Conservation (phyloP, 2,113 vertebrate species). For the Scortum barcoo region DNA sequence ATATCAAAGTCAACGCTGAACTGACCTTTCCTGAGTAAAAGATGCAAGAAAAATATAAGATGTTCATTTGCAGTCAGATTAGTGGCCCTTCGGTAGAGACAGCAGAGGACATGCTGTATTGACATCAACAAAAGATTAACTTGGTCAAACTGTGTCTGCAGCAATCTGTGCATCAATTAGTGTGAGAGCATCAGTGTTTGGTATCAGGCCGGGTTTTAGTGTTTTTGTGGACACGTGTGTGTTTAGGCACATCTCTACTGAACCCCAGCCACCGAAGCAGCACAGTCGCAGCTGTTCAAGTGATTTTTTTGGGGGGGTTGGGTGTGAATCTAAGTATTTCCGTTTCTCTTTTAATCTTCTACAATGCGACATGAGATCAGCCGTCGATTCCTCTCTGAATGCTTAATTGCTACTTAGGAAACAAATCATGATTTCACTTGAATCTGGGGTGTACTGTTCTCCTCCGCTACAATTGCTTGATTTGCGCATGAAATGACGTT, state of each 20-base stretch:
- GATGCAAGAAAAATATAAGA: neutral
- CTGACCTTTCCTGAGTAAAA: neutral
- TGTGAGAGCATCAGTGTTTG: conserved; percentile 24
- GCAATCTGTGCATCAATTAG: conserved; percentile 38
- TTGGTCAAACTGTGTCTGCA: neutral
- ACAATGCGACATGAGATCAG: conserved; percentile 20
- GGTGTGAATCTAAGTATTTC: neutral
- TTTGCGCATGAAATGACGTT: conserved; percentile 12
- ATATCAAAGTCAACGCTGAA: neutral
- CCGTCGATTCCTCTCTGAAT: conserved; percentile 10
- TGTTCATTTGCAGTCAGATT: neutral
- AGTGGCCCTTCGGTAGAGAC: neutral
- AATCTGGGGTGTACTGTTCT: neutral
- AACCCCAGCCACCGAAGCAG: conserved; percentile 44
- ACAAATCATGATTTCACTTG: neutral
- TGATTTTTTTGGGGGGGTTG: neutral
- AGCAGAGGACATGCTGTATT: neutral
- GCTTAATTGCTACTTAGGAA: conserved; percentile 14
- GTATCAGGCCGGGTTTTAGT: neutral
- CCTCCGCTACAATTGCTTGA: neutral
- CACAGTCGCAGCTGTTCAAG: conserved; percentile 46
- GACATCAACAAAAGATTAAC: conserved; percentile 5
- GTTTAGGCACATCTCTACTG: conserved; percentile 14
- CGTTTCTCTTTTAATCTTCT: conserved; percentile 23
- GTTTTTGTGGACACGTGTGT: conserved; percentile 4